Percentiles rank a stretch among this genome's conserved stretches.
Conservation (phyloP, 2,113 vertebrate species). For the Ceratotherium simum region DNA sequence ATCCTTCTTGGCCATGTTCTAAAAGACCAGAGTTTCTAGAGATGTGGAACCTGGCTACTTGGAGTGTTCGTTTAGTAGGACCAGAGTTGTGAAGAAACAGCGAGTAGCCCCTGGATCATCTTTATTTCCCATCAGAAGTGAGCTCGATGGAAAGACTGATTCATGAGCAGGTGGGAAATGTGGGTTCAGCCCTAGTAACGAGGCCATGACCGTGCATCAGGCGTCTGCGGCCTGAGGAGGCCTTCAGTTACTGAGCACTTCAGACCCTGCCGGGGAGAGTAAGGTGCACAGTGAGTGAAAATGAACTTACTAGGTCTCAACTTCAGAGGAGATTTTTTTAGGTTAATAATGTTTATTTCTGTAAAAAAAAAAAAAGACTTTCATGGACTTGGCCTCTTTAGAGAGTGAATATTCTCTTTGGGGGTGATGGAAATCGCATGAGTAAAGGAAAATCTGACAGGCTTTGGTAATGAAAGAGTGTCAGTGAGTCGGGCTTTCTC, state of each 20-base stretch:
- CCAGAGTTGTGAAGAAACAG: not conserved
- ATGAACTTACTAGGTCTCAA: not conserved
- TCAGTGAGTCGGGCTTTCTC: slow-evolving; percentile 50
- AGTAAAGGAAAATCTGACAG: slow-evolving; percentile 50
- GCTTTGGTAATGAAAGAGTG: slow-evolving; percentile 51
- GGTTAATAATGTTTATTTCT: slow-evolving; percentile 52
- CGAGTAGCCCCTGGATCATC: not conserved
- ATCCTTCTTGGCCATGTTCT: not conserved
- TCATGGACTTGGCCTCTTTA: not conserved
- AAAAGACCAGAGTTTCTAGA: not conserved
- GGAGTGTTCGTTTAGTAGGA: not conserved
- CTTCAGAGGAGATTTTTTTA: not conserved
- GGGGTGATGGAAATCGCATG: slow-evolving; percentile 26
- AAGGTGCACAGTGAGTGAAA: not conserved
- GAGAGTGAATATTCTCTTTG: slow-evolving; percentile 42
- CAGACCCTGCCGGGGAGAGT: not conserved
- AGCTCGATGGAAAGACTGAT: not conserved
- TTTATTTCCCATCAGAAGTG: not conserved
- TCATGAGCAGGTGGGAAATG: not conserved
- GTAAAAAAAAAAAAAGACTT: not conserved
- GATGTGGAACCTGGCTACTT: not conserved
- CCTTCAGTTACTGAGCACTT: not conserved
- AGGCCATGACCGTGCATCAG: fast-evolving
- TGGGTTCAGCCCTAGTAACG: not conserved
- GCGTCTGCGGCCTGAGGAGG: not conserved